Evolutionary conservation across 1,140 invertebrate species (phyloP).

Genomic region (Galleria mellonella): DNA sequence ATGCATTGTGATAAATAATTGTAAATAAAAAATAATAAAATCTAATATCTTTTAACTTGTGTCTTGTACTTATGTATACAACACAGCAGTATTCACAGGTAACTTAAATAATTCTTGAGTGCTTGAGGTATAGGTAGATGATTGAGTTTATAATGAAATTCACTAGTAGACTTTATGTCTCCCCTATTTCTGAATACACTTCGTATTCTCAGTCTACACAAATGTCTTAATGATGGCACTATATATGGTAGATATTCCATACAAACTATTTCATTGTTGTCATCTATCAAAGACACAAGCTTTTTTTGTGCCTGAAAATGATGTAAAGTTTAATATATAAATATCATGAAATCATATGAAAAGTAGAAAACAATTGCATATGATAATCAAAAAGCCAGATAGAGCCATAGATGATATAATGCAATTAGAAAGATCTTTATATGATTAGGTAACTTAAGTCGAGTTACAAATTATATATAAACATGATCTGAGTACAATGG

Average conservation of each 20-base stretch:
- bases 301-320: constrained; percentile 40
- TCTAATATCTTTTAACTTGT: too few species aligned
- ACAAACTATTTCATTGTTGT: constrained; percentile 11
- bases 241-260: constrained; percentile 23
- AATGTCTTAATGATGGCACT: constrained; percentile 44
- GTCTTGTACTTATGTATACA: too few species aligned
- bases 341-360: too few species aligned
- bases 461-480: too few species aligned
- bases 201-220: constrained; percentile 40
- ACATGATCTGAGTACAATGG: too few species aligned
- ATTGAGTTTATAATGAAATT: constrained; percentile 35
- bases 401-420: too few species aligned
- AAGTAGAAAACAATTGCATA: too few species aligned
- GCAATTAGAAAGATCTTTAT: too few species aligned
- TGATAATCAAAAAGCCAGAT: too few species aligned
- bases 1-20: background rate
- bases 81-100: too few species aligned
- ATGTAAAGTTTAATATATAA: background rate
- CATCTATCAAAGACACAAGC: constrained; percentile 35
- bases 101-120: constrained; percentile 37
- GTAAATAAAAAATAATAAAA: too few species aligned
- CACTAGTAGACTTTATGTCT: constrained; percentile 21
- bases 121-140: constrained; percentile 31
- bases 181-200: constrained; percentile 22
- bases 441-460: too few species aligned